Percentiles rank a stretch among this genome's conserved stretches.
These are phyloP conservation scores for Yponomeuta cagnagella DNA, from an alignment of 2,888 invertebrate genomes.

Conservation along the genomic window DNA sequence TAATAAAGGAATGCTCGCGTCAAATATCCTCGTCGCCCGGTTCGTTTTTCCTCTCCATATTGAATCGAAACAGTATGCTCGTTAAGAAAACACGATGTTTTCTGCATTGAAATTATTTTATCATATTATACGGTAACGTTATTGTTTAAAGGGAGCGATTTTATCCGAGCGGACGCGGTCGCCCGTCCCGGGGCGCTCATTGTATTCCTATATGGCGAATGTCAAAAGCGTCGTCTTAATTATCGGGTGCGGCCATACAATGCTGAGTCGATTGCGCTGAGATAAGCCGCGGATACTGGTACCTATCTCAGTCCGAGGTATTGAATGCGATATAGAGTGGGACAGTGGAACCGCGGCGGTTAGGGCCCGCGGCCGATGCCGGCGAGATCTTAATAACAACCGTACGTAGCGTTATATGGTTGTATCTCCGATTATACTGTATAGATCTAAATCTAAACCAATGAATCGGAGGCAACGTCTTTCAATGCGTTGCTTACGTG, in stretches of 20 bases:
- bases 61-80: conserved; percentile 34
- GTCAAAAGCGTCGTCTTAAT: conserved; percentile 76
- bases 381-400: conserved; percentile 61
- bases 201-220: conserved; percentile 75
- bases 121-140: conserved; percentile 64
- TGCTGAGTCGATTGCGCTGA: conserved; percentile 70
- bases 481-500: conserved; percentile 43
- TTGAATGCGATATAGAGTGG: conserved; percentile 55
- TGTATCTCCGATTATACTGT: conserved; percentile 63
- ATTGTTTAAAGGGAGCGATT: conserved; percentile 70
- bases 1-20: conserved; percentile 4
- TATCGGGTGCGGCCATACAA: conserved; percentile 72
- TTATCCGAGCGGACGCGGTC: conserved; percentile 52
- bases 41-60: conserved; percentile 12
- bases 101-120: conserved; percentile 69
- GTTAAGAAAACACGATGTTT: conserved; percentile 68
- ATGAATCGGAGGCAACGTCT: conserved; percentile 60
- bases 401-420: conserved; percentile 55
- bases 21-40: not conserved
- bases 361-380: conserved; percentile 22
- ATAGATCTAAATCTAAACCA: conserved; percentile 50
- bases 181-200: conserved; percentile 68
- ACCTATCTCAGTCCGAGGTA: conserved; percentile 51
- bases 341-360: conserved; percentile 23
- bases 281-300: conserved; percentile 63